These are phyloP conservation scores for Podocnemis expansa DNA, from an alignment of 2,113 vertebrate genomes.

Conservation along the genomic window DNA sequence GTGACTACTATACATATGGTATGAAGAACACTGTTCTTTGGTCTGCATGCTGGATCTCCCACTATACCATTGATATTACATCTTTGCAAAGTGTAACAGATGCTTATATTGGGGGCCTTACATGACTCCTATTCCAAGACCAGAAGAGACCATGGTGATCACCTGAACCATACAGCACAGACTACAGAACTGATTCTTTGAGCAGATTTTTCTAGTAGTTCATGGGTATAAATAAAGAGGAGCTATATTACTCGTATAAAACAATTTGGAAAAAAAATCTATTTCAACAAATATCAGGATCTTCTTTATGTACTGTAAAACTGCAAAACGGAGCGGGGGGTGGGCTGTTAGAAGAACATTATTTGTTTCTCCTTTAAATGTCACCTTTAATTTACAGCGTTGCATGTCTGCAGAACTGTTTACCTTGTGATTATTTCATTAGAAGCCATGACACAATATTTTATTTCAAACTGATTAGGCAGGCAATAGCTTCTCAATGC, in stretches of 20 bases:
- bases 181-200: neutral
- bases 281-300: neutral
- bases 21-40: neutral
- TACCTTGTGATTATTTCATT: neutral
- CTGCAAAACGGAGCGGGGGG: neutral
- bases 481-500: neutral
- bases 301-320: neutral
- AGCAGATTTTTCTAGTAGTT: neutral
- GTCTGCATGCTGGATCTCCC: neutral
- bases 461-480: neutral
- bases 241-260: neutral
- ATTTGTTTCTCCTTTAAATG: neutral
- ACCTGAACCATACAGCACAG: neutral
- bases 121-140: neutral
- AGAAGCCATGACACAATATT: neutral
- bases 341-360: neutral
- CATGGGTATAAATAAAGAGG: accelerated
- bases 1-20: neutral
- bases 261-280: neutral
- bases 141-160: neutral
- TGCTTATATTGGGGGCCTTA: too few species aligned
- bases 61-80: neutral
- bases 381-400: too few species aligned
- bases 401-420: neutral
- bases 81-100: neutral